Evolutionary conservation across 1,140 invertebrate species (phyloP).

Genomic region (Brachionus asplanchnoidis): DNA sequence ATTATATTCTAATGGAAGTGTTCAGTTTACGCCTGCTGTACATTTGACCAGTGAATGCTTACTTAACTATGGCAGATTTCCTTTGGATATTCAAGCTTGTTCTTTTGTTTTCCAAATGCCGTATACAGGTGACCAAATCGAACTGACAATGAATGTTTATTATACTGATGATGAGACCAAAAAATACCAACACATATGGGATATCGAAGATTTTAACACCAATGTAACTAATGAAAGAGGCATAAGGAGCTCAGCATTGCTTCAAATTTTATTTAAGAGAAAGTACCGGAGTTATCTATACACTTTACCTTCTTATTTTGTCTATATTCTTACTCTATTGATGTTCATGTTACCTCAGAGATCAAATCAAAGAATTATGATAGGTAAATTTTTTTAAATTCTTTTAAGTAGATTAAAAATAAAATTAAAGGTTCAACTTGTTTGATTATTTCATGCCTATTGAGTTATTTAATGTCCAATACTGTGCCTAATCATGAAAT

Average conservation of each 20-base stretch:
- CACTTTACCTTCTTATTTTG: conserved; percentile 32
- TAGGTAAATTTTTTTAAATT: not conserved
- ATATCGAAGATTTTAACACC: not conserved
- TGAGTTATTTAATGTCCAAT: conserved; percentile 4
- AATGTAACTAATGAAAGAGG: not conserved
- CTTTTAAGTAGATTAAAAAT: not conserved
- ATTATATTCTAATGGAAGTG: not conserved
- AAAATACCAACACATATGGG: conserved; percentile 31
- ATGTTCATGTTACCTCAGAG: conserved; percentile 38
- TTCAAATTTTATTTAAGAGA: conserved; percentile 19
- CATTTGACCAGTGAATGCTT: conserved; percentile 30
- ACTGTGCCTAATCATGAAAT: conserved; percentile 11
- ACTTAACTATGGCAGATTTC: conserved; percentile 18
- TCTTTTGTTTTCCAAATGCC: conserved; percentile 33
- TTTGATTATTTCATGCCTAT: not conserved
- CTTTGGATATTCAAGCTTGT: conserved; percentile 26
- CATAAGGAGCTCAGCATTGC: not conserved
- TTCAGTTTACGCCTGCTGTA: conserved; percentile 24
- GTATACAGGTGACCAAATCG: not conserved
- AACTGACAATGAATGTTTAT: not conserved
- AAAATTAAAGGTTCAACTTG: not conserved
- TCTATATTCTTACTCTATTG: conserved; percentile 26
- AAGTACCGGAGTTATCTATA: not conserved
- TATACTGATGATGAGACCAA: not conserved
- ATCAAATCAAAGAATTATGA: conserved; percentile 30